Evolutionary conservation across 2,888 invertebrate species (phyloP).

Genomic region (Phaedon cochleariae): DNA sequence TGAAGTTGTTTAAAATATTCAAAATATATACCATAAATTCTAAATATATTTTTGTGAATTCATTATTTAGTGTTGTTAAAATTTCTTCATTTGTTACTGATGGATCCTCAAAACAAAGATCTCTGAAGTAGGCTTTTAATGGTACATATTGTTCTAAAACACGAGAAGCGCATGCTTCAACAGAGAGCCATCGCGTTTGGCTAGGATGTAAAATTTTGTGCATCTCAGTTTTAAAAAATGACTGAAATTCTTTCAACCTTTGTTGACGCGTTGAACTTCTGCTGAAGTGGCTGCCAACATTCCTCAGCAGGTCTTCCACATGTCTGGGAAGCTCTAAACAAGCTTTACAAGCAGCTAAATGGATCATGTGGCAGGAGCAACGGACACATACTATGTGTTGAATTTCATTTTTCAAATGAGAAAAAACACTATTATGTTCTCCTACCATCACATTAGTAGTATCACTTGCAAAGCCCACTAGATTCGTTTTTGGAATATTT

Average conservation of each 20-base stretch:
- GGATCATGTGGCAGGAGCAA: conserved; percentile 14
- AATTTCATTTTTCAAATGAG: conserved; percentile 12
- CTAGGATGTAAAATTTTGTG: conserved; percentile 16
- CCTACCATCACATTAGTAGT: conserved; percentile 17
- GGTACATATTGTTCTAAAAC: conserved; percentile 16
- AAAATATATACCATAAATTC: conserved; percentile 15
- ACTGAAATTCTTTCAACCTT: conserved; percentile 12
- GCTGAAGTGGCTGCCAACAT: conserved; percentile 15
- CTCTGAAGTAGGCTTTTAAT: conserved; percentile 1
- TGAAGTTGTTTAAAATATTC: conserved; percentile 4
- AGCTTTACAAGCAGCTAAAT: conserved; percentile 13
- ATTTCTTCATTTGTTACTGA: conserved; percentile 7
- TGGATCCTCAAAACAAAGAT: conserved; percentile 14
- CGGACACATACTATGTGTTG: conserved; percentile 6
- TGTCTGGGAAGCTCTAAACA: conserved; percentile 11
- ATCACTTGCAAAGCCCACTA: conserved; percentile 14
- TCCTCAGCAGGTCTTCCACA: conserved; percentile 3
- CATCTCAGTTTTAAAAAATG: conserved; percentile 4
- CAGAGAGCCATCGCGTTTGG: conserved; percentile 16
- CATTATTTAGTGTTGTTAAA: conserved; percentile 10
- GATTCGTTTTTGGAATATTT: conserved; percentile 9
- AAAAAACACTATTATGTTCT: conserved; percentile 16
- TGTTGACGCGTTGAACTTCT: background rate
- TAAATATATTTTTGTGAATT: conserved; percentile 16
- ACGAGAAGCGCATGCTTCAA: conserved; percentile 14